phyloP scores from a whole-genome alignment of 2,797 vertebrate genomes.

The Bovichtus variegatus region DNA sequence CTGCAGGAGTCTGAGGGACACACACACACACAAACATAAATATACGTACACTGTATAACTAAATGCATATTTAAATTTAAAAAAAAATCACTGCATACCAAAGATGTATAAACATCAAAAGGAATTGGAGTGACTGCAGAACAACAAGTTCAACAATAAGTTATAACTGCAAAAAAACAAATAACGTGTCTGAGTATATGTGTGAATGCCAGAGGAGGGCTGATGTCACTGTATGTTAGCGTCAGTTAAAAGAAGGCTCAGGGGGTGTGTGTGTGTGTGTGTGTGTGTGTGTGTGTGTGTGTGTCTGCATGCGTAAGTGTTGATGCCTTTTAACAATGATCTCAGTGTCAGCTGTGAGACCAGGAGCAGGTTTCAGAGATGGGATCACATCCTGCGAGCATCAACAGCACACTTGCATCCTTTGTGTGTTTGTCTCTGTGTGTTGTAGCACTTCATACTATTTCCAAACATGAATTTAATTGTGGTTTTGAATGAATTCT shows the following conservation, averaged over 20 bases:
- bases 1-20: slow-evolving; percentile 85
- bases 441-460: background rate
- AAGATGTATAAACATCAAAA: slow-evolving; percentile 24
- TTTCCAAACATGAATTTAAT: slow-evolving; percentile 38
- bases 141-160: slow-evolving; percentile 61
- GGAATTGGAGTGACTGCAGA: slow-evolving; percentile 21
- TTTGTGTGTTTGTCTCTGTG: background rate
- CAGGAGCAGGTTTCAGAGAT: slow-evolving; percentile 62
- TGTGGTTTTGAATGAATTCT: slow-evolving; percentile 44
- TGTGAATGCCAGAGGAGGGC: slow-evolving; percentile 47
- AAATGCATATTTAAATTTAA: background rate
- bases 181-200: slow-evolving; percentile 8
- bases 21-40: slow-evolving; percentile 8
- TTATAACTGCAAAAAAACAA: slow-evolving; percentile 45
- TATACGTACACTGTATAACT: too few species aligned
- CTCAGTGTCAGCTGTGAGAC: slow-evolving; percentile 65
- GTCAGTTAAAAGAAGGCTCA: slow-evolving; percentile 46
- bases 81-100: background rate
- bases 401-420: slow-evolving; percentile 49
- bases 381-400: slow-evolving; percentile 53
- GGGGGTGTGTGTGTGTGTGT: slow-evolving; percentile 27
- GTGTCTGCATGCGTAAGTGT: slow-evolving; percentile 23
- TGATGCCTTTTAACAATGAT: slow-evolving; percentile 68
- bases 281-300: slow-evolving; percentile 1
- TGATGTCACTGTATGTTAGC: slow-evolving; percentile 60